These are phyloP conservation scores for Danio tinwini DNA, from an alignment of 2,797 vertebrate species.

Conservation along the genomic window DNA sequence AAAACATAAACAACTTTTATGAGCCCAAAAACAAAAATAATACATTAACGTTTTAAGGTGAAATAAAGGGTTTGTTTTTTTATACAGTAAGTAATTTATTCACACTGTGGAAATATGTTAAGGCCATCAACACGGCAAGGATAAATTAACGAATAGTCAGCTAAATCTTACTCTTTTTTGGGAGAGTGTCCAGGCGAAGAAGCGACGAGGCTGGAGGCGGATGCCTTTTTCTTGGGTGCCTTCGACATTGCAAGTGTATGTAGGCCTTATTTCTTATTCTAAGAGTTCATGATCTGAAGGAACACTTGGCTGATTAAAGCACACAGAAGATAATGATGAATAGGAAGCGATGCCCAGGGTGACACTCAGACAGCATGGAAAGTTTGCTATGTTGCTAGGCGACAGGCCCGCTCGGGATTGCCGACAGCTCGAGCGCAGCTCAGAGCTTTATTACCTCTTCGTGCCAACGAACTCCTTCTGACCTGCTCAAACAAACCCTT, in stretches of 20 bases:
- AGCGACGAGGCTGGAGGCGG: conserved; percentile 66
- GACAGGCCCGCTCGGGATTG: conserved; percentile 51
- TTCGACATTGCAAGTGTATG: conserved; percentile 70
- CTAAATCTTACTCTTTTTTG: conserved; percentile 74
- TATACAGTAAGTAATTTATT: neutral
- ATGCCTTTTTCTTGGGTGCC: conserved; percentile 71
- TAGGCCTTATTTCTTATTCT: conserved; percentile 6
- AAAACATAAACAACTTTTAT: neutral
- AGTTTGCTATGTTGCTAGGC: conserved; percentile 73
- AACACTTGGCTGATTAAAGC: conserved; percentile 20
- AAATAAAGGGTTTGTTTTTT: neutral
- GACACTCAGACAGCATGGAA: conserved; percentile 26
- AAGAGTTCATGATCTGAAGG: conserved; percentile 1
- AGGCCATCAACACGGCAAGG: neutral
- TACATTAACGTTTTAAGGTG: too few relatives aligned
- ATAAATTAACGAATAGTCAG: neutral
- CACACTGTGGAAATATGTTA: neutral
- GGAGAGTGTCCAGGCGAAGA: conserved; percentile 68
- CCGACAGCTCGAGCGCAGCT: conserved; percentile 36
- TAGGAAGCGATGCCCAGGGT: neutral
- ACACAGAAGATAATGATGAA: neutral
- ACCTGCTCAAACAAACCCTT: conserved; percentile 1
- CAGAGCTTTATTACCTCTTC: conserved; percentile 23
- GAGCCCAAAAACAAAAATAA: neutral
- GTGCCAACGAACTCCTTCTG: conserved; percentile 10